A percentile compares a stretch with the other conserved stretches of the same genome.
Conservation (phyloP, 2,113 vertebrate species). For the Hoplias malabaricus region DNA sequence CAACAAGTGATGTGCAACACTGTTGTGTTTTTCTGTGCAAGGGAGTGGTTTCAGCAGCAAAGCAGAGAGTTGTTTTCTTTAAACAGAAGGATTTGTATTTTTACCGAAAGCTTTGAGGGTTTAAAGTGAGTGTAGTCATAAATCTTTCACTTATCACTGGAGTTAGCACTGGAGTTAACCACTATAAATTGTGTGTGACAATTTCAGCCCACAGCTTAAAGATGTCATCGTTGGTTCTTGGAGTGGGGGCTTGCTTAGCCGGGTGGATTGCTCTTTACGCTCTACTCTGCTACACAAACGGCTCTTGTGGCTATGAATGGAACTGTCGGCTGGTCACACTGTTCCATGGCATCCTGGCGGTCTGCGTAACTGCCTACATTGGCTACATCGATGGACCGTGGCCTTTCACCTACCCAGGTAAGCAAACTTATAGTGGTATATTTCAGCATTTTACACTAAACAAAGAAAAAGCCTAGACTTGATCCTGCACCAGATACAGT, state of each 20-base stretch:
- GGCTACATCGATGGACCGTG: slow-evolving; percentile 95
- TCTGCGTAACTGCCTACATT: slow-evolving; percentile 87
- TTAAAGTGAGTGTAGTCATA: slow-evolving; percentile 11
- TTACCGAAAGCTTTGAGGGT: slow-evolving; percentile 21
- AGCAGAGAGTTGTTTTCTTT: slow-evolving; percentile 59
- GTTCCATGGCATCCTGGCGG: slow-evolving; percentile 86
- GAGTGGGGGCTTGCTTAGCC: slow-evolving; percentile 78
- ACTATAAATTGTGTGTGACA: too few relatives aligned
- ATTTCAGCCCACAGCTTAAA: slow-evolving; percentile 53
- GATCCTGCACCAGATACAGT: too few relatives aligned
- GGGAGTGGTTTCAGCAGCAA: slow-evolving; percentile 31
- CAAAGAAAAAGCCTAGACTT: too few relatives aligned
- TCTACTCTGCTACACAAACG: slow-evolving; percentile 79
- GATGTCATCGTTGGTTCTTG: slow-evolving; percentile 80
- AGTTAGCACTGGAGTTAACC: neutral
- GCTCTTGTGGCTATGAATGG: slow-evolving; percentile 83
- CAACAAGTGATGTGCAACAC: slow-evolving; percentile 51
- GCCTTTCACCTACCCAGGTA: slow-evolving; percentile 92
- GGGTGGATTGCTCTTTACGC: slow-evolving; percentile 86
- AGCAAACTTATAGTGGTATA: slow-evolving; percentile 3
- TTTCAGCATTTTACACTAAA: neutral
- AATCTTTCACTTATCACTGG: neutral
- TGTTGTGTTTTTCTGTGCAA: slow-evolving; percentile 65
- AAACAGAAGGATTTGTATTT: neutral
- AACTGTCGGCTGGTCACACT: slow-evolving; percentile 93